phyloP scores from a whole-genome alignment of 2,797 vertebrate species.

The Denticeps clupeoides region DNA sequence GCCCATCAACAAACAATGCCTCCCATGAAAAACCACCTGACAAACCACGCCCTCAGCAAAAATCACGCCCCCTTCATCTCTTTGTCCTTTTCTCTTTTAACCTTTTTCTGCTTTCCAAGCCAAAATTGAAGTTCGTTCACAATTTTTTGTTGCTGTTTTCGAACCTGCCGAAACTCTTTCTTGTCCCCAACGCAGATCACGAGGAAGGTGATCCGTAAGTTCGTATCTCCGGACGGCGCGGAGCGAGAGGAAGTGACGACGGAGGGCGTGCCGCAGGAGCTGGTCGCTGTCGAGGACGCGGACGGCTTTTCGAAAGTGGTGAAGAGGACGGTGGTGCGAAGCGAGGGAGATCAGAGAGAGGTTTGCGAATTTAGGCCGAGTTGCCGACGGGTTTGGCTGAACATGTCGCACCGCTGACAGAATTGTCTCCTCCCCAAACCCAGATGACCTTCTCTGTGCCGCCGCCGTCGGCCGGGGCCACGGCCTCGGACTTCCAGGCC shows the following conservation, averaged over 20 bases:
- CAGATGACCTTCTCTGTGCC: conserved; percentile 79
- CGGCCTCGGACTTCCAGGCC: conserved; percentile 70
- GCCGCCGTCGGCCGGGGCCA: conserved; percentile 37
- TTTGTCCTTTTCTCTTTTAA: too few species aligned
- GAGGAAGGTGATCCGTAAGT: conserved; percentile 81
- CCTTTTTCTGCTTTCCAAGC: too few species aligned
- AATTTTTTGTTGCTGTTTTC: too few species aligned
- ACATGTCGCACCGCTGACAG: not conserved
- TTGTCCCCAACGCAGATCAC: conserved; percentile 62
- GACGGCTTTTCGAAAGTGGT: conserved; percentile 79
- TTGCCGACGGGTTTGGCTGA: not conserved
- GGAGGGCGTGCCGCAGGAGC: conserved; percentile 68
- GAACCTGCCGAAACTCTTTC: not conserved
- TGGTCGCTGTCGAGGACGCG: conserved; percentile 64
- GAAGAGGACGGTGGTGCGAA: conserved; percentile 80
- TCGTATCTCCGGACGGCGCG: conserved; percentile 68
- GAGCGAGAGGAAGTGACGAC: conserved; percentile 75
- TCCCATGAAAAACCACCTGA: too few species aligned
- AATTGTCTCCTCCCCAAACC: not conserved
- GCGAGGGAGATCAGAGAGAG: conserved; percentile 71
- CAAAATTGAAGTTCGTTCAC: too few species aligned
- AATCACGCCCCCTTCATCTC: too few species aligned
- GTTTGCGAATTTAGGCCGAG: conserved; percentile 39
- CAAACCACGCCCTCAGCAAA: too few species aligned
- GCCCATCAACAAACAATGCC: too few species aligned